phyloP scores from a whole-genome alignment of 2,888 invertebrate genomes.

The Cyclophora albipunctata region DNA sequence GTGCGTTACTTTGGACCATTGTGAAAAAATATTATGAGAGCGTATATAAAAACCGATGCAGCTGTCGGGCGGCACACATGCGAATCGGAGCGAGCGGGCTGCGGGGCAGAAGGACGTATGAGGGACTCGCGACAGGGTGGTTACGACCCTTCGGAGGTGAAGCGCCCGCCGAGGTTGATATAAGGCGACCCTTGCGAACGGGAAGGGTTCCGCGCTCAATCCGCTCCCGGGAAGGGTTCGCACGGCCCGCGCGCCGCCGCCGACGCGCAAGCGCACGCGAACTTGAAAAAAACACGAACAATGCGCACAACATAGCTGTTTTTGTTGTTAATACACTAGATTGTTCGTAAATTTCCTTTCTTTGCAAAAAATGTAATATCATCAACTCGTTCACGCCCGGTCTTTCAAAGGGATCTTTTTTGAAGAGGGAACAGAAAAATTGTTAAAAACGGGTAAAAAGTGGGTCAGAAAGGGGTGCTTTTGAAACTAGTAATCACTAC shows the following conservation, averaged over 20 bases:
- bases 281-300: conserved; percentile 66
- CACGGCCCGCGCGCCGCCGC: conserved; percentile 52
- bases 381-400: conserved; percentile 77
- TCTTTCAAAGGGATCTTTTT: conserved; percentile 67
- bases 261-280: conserved; percentile 75
- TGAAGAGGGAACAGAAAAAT: conserved; percentile 65
- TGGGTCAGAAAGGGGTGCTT: conserved; percentile 75
- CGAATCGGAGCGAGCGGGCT: conserved; percentile 58
- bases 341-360: conserved; percentile 72
- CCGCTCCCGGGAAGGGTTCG: conserved; percentile 64
- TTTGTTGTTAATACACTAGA: conserved; percentile 72
- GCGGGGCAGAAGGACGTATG: conserved; percentile 41
- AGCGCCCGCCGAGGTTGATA: conserved; percentile 23
- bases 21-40: conserved; percentile 70
- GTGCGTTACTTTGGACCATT: conserved; percentile 63
- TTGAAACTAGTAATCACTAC: conserved; percentile 73
- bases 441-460: conserved; percentile 72
- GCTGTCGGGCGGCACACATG: conserved; percentile 72
- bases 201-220: conserved; percentile 67
- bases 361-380: conserved; percentile 71
- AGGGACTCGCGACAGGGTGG: conserved; percentile 18
- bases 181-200: conserved; percentile 50
- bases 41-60: conserved; percentile 72
- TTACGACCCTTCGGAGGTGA: conserved; percentile 32
- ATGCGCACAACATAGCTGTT: conserved; percentile 66